These are phyloP conservation scores for Epicauta chinensis DNA, from an alignment of 1,140 invertebrate genomes.

Conservation along the genomic window DNA sequence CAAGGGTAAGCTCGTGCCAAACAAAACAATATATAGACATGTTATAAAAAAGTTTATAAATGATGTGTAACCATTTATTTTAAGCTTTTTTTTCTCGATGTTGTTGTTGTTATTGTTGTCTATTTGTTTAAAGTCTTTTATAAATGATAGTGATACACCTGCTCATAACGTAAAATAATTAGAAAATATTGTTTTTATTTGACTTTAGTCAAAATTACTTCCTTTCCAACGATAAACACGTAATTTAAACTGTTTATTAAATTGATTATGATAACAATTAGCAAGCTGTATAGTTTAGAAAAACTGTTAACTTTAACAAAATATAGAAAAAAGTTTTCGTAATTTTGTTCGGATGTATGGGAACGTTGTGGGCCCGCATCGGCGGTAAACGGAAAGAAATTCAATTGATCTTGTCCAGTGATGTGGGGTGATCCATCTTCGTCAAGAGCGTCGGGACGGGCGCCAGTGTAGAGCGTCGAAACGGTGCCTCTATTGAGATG, in stretches of 20 bases:
- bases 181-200: no score
- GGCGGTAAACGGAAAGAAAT: constrained; percentile 41
- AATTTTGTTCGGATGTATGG: constrained; percentile 17
- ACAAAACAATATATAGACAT: constrained; percentile 21
- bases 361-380: no score
- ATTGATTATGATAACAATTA: no score
- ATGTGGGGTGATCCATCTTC: constrained; percentile 48
- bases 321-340: constrained; percentile 2
- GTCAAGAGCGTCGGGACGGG: constrained; percentile 43
- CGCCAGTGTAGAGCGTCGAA: constrained; percentile 28
- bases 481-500: constrained; percentile 32
- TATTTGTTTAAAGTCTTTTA: no score
- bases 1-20: constrained; percentile 22
- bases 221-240: no score
- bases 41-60: constrained; percentile 6
- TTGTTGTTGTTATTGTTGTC: no score
- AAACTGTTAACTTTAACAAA: constrained; percentile 16
- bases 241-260: no score
- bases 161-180: no score
- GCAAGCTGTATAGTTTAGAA: no score
- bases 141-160: no score
- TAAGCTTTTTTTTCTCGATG: constrained; percentile 1
- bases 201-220: no score
- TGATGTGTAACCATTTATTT: constrained; percentile 18
- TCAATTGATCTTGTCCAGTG: constrained; percentile 51